Evolutionary conservation across 2,113 vertebrate genomes (phyloP).

Genomic region (Gorilla gorilla): DNA sequence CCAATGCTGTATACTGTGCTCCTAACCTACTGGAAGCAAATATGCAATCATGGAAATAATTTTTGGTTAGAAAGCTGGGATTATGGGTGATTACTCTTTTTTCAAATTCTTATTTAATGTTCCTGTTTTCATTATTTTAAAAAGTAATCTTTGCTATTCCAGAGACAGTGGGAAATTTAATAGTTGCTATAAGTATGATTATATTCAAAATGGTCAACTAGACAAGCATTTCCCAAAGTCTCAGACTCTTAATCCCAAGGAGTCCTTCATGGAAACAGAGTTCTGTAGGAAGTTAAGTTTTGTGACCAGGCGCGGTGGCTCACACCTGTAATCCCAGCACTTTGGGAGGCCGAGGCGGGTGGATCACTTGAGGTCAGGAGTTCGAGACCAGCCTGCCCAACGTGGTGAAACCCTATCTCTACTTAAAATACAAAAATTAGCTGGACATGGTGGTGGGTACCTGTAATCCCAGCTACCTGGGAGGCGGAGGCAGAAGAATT

Average conservation of each 20-base stretch:
- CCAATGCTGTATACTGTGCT: background rate
- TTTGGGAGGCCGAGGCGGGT: too few relatives aligned
- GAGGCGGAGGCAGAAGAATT: background rate
- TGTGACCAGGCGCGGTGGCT: background rate
- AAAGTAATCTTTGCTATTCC: background rate
- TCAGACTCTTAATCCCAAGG: background rate
- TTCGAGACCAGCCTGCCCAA: background rate
- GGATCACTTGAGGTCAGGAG: too few relatives aligned
- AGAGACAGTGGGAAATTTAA: background rate
- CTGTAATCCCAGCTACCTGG: background rate
- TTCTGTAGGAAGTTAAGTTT: background rate
- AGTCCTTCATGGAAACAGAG: background rate
- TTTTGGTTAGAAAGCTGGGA: background rate
- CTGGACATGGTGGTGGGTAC: background rate
- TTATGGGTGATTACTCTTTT: background rate
- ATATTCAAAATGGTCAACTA: background rate
- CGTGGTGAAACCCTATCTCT: background rate
- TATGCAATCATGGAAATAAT: background rate
- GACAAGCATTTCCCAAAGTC: constrained; percentile 1
- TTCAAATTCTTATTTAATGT: background rate
- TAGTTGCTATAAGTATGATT: background rate
- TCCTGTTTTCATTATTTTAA: background rate
- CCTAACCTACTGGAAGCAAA: background rate
- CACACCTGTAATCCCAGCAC: too few relatives aligned
- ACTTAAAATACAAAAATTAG: background rate